Base-by-base conservation (phyloP, 2,113 vertebrate genomes). In the Okapia johnstoni region DNA sequence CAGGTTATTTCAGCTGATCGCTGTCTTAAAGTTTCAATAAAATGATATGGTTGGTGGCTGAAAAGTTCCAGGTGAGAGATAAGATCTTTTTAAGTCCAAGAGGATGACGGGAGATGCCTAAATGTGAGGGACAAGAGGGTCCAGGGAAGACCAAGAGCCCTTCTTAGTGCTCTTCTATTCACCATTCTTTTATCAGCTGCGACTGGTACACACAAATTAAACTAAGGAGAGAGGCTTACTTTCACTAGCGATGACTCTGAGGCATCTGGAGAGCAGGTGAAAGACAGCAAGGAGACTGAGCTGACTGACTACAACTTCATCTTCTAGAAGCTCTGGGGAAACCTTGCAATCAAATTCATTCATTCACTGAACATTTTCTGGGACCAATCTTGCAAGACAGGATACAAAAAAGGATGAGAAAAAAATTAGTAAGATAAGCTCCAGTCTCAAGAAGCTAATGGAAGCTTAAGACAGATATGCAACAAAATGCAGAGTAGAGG, bases 1-100 rank as follows among this genome's bases (percentile, higher is more conserved):
- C 33, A 90, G 95, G 96, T 93, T 98, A 88, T 97, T 98, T 87
- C 36, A 89, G 86, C 88, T 96, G 92, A 97, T 88, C n/a, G 8
- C 61, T 95, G 87, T 92, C 93, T 98, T 96, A 77, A 85, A 96
- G 93, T 92, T 43, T 94, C 94, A 96, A 93, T 92, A 96, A 98
- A 96, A 97, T 36, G 87, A 70, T 46, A 60, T 26, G 60, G 89
- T 87, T 25, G 60, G 58, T 57, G 17, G 81, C 63, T 77, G 88
- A 83, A 87, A 88, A 91, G 57, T 54, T 93, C 26, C 73, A 57
- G 23, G 66, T 15, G 25, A 16, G 33, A 15, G 7, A 66, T 28
- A 58, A 76, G 28, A 46, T 40, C 48, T 48, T 14, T 46, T 52
- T 19, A 60, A 83, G 40, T 30, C 84, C 28, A 21, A 60, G 2